Percentiles rank a stretch among this genome's conserved stretches.
Conservation (phyloP, 2,888 invertebrate genomes). For the Leucozona laternaria region DNA sequence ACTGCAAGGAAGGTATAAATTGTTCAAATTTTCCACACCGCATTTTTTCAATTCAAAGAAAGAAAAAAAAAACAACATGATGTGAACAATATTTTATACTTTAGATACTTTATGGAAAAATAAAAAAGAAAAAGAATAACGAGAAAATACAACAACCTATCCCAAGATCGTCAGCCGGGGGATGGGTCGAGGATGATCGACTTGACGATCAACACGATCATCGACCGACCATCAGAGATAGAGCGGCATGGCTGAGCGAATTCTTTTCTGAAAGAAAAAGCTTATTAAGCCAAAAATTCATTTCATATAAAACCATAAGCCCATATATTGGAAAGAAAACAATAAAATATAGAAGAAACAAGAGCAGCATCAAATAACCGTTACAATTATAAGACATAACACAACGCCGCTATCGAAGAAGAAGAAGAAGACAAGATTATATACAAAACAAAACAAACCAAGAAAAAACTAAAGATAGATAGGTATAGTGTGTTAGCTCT, state of each 20-base stretch:
- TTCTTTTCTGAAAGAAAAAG: constrained; percentile 65
- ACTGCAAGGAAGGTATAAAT: constrained; percentile 15
- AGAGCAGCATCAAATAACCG: constrained; percentile 68
- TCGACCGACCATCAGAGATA: background rate
- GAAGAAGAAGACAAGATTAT: constrained; percentile 55
- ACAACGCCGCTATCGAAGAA: constrained; percentile 26
- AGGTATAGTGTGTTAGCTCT: constrained; percentile 9
- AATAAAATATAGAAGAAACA: constrained; percentile 26
- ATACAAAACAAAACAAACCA: constrained; percentile 18
- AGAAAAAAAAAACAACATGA: background rate
- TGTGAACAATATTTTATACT: constrained; percentile 9
- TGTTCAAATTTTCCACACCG: constrained; percentile 47
- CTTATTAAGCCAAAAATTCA: constrained; percentile 49
- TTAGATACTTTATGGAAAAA: background rate
- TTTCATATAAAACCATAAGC: constrained; percentile 15
- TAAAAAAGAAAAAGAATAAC: background rate
- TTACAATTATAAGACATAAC: constrained; percentile 60
- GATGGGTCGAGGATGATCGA: constrained; percentile 55
- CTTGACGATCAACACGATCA: constrained; percentile 30
- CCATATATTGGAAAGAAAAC: background rate
- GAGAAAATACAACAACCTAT: constrained; percentile 25
- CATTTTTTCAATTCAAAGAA: constrained; percentile 23
- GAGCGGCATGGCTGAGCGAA: constrained; percentile 49
- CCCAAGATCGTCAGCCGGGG: constrained; percentile 17
- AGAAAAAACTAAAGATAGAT: constrained; percentile 27